phyloP scores from a whole-genome alignment of 2,113 vertebrate genomes.

The Tursiops truncatus region DNA sequence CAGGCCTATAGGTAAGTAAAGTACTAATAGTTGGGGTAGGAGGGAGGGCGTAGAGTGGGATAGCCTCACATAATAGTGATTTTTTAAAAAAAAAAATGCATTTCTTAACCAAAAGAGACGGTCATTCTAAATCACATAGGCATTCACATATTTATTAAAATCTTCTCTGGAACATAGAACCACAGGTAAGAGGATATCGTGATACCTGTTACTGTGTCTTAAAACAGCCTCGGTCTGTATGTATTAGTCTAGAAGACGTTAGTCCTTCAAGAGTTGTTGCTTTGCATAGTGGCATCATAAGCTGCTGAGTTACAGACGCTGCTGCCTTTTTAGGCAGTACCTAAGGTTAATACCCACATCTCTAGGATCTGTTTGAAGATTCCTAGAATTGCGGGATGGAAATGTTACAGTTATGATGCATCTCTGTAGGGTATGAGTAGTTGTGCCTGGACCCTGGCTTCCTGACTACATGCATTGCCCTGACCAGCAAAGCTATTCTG shows the following conservation, averaged over 20 bases:
- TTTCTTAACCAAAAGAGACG: background rate
- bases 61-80: background rate
- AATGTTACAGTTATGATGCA: background rate
- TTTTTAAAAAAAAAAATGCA: no score
- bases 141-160: background rate
- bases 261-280: background rate
- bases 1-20: conserved; percentile 95
- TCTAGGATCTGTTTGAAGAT: background rate
- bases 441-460: background rate
- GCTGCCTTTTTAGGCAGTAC: background rate
- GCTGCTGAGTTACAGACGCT: background rate
- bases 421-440: background rate
- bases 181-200: background rate
- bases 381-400: background rate
- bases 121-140: background rate
- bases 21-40: background rate
- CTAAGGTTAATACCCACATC: background rate
- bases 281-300: background rate
- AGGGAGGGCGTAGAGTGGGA: background rate
- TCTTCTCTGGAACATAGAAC: background rate
- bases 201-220: background rate
- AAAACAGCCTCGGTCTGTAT: background rate
- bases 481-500: background rate
- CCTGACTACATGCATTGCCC: background rate
- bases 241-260: background rate